These are phyloP conservation scores for Callithrix jacchus DNA, from an alignment of 2,113 vertebrate genomes.

Conservation along the genomic window DNA sequence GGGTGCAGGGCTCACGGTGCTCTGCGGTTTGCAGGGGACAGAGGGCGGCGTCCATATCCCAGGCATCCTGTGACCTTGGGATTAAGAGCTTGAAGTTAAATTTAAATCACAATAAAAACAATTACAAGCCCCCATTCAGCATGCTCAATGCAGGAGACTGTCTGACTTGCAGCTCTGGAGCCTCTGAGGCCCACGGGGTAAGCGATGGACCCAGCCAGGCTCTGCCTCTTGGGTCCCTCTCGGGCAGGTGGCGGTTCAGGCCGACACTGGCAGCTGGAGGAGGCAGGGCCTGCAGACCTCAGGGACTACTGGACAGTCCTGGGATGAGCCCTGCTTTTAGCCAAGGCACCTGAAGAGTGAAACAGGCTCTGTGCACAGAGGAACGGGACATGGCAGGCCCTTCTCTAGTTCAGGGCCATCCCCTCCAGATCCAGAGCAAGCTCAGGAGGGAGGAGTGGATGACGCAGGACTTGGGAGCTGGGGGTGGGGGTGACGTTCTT, in stretches of 20 bases:
- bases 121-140: fast-evolving
- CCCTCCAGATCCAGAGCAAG: background rate
- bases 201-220: background rate
- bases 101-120: conserved; percentile 30
- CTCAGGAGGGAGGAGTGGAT: background rate
- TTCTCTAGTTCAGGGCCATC: background rate
- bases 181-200: too few species aligned
- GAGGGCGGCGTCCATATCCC: fast-evolving
- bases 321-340: background rate
- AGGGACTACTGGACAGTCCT: background rate
- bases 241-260: fast-evolving
- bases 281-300: background rate
- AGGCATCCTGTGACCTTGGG: fast-evolving
- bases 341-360: background rate
- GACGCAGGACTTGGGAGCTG: too few species aligned
- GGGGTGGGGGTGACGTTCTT: background rate
- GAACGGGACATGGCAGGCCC: background rate
- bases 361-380: background rate
- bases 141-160: background rate
- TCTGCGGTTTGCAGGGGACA: too few species aligned
- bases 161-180: background rate
- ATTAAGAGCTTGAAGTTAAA: background rate
- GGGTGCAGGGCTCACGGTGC: too few species aligned
- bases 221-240: background rate
- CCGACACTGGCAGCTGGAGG: background rate